Conservation (phyloP, 1,140 invertebrate genomes). For the Dinoponera quadriceps region DNA sequence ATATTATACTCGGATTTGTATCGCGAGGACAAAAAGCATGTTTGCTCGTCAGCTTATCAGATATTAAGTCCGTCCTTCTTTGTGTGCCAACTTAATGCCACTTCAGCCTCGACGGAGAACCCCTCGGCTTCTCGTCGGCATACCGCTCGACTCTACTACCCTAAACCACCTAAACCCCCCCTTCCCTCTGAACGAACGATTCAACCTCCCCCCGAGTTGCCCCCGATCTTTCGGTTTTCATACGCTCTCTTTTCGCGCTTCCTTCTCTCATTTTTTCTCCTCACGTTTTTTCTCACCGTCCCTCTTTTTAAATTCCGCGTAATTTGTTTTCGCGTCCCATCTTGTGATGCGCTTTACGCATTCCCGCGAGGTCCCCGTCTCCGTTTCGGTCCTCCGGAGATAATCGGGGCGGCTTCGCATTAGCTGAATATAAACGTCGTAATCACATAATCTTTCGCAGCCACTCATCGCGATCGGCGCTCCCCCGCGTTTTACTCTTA, state of each 20-base stretch:
- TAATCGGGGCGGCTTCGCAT: slow-evolving; percentile 24
- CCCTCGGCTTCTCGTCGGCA: slow-evolving; percentile 49
- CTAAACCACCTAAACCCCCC: neutral
- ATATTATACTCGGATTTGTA: slow-evolving; percentile 70
- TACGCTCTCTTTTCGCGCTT: neutral
- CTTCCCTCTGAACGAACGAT: neutral
- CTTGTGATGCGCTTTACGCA: neutral
- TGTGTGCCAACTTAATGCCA: slow-evolving; percentile 80
- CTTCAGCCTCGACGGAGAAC: slow-evolving; percentile 64
- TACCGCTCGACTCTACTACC: slow-evolving; percentile 32
- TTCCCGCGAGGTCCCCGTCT: neutral
- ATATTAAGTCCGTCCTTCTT: slow-evolving; percentile 77
- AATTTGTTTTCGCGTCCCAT: slow-evolving; percentile 11
- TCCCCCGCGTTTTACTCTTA: neutral
- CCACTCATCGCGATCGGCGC: neutral
- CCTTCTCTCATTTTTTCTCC: neutral
- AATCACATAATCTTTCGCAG: slow-evolving; percentile 4
- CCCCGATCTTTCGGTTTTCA: neutral
- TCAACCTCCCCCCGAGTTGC: neutral
- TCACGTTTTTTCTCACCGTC: neutral
- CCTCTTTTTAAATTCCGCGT: neutral
- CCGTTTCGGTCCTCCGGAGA: neutral
- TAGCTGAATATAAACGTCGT: slow-evolving; percentile 30
- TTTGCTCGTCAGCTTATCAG: slow-evolving; percentile 81
- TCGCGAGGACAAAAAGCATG: slow-evolving; percentile 77